Evolutionary conservation across 2,888 invertebrate genomes (phyloP), one percentile per base, ranked within the genome.

Genomic region (Trachelus tabidus): DNA sequence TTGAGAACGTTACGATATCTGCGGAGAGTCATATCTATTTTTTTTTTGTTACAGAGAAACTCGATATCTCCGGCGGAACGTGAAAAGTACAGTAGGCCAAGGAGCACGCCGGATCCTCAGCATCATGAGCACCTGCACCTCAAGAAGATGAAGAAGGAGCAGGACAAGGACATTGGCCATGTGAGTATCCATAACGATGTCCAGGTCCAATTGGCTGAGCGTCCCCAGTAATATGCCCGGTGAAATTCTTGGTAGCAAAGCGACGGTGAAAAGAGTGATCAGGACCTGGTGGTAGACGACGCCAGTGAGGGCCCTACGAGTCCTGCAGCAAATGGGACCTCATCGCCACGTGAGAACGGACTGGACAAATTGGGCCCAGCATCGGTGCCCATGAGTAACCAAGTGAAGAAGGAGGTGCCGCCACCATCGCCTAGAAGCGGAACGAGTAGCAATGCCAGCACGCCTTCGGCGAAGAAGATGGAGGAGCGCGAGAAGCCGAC

Each of bases 221-320:
- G 15, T 35, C 11, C 23, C 23, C 6, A 35, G 3, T 35, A 74
- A 74, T 35, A 34, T 37, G 23, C 30, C 71, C 23, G n/a, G 30
- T 3, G 12, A 34, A 74, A 77, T 76, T 77, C 34, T 77, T 89
- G 92, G 82, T 92, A 95, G 95, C 96, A 96, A 88, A 96, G 95
- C 90, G 96, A 96, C 91, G 96, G 96, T 78, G 96, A 96, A 90
- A 97, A 97, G 91, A 96, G 96, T 89, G 97, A 98, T 90, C 96
- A 97, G 93, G 98, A 98, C 90, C 92, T 98, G 86, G 98, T 98
- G 81, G 98, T 98, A 35, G 98, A 98, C 92, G 98, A 97, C 88
- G 97, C 97, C 76, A 97, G 97, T 85, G 98, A 98, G 92, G 97
- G 97, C 89, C 97, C 97, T 11, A 95, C 95, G 76, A 97, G 97